These are phyloP conservation scores for Equus quagga DNA, from an alignment of 2,113 vertebrate species.

Conservation along the genomic window DNA sequence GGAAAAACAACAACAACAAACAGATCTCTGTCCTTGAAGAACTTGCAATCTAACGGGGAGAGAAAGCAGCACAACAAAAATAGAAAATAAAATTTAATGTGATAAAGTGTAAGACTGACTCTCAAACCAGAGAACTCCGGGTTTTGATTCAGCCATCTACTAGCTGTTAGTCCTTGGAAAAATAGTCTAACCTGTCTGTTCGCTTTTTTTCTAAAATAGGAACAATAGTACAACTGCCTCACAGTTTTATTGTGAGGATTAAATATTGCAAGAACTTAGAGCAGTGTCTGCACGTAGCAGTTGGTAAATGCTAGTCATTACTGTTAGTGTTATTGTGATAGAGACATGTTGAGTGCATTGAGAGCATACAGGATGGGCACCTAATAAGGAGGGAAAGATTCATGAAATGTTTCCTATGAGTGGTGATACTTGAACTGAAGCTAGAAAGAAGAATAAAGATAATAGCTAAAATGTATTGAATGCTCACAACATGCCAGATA, in stretches of 20 bases:
- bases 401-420: background rate
- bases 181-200: background rate
- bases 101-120: background rate
- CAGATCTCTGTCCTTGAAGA: background rate
- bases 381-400: background rate
- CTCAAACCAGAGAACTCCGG: background rate
- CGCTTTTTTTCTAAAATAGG: background rate
- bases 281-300: background rate
- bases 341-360: background rate
- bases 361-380: fast-evolving
- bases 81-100: background rate
- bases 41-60: background rate
- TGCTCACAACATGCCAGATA: background rate
- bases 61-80: background rate
- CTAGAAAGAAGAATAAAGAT: background rate
- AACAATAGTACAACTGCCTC: background rate
- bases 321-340: background rate
- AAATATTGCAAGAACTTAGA: background rate
- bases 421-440: background rate
- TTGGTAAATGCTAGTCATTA: background rate
- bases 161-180: background rate
- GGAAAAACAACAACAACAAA: background rate
- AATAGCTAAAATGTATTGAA: background rate
- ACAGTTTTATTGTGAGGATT: background rate
- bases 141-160: background rate